Evolutionary conservation across 1,140 invertebrate genomes (phyloP).

Genomic region (Steinernema khuongi): DNA sequence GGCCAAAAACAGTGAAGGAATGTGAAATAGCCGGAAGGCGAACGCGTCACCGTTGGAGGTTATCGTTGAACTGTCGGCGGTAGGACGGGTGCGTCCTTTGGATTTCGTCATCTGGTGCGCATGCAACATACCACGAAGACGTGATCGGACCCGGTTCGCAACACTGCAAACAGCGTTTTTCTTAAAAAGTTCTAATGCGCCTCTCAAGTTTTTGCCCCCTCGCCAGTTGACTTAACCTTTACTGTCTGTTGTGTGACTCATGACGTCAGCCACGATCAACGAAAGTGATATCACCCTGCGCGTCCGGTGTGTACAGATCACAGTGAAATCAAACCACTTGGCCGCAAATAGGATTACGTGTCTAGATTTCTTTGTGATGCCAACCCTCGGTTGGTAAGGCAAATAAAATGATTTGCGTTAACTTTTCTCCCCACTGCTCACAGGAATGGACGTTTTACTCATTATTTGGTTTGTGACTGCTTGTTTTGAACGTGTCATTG

Average conservation of each 20-base stretch:
- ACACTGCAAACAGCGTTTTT: background rate
- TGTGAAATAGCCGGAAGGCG: background rate
- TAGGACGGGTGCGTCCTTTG: background rate
- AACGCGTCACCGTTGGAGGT: background rate
- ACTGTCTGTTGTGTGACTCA: background rate
- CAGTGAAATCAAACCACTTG: background rate
- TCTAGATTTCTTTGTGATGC: background rate
- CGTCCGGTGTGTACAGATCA: background rate
- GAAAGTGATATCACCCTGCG: background rate
- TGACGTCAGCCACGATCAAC: background rate
- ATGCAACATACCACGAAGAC: background rate
- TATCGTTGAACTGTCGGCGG: background rate
- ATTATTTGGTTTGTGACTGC: background rate
- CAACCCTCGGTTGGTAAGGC: background rate
- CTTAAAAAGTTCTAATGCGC: background rate
- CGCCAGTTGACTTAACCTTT: background rate
- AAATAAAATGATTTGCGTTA: background rate
- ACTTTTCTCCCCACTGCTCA: background rate
- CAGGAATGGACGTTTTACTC: background rate
- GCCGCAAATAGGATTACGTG: constrained; percentile 14
- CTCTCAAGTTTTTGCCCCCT: background rate
- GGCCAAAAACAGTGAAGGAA: no score
- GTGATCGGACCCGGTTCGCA: background rate
- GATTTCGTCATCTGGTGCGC: constrained; percentile 8
- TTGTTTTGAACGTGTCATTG: background rate